Base-by-base conservation (phyloP, 1,140 invertebrate genomes). In the Zaprionus vittiger region DNA sequence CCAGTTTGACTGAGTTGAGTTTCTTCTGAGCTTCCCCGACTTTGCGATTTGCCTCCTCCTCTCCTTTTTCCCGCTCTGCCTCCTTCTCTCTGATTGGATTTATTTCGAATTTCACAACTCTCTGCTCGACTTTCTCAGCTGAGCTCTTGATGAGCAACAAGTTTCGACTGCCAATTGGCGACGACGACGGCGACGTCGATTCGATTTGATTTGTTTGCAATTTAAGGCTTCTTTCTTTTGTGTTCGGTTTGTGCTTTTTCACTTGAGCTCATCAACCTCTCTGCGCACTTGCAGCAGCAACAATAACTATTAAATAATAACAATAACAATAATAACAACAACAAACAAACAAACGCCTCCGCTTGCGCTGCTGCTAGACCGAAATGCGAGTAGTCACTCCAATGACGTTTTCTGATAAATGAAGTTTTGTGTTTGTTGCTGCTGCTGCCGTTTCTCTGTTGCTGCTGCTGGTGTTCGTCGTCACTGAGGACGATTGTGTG, bases 1-100 rank as follows among this genome's bases (percentile, higher is more conserved):
- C 91, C 91, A 92, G 91, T 72, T 92, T 92, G 77, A 24, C 57
- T 37, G 60, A 62, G 61, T 62, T 79, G 61, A 60, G 26, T 37
- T 67, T 59, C 31, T 26, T 34, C n/a, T n/a, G 37, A 38, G 44
- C 11, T 41, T 37, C 24, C n/a, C 34, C 15, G 44, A 22, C 44
- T 11, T 24, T 66, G 22, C 5, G 61, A 73, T 66, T 72, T 72
- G 38, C 61, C 74, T n/a, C 15, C 38, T 41, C 15, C 38, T 47
- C 41, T 47, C n/a, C n/a, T 15, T 24, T 5, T 15, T 41, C 5
- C 5, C 15, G 20, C 57, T 68, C 54, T 17, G 24, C 11, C 26
- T n/a, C 28, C 11, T n/a, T 28, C n/a, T 28, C n/a, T 56, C 26
- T 26, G 3, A 56, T 7, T 26, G 26, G 6, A 9, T 2, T n/a